Evolutionary conservation across 2,888 invertebrate genomes (phyloP), one percentile per base, ranked within the genome.

Genomic region (Cactoblastis cactorum): DNA sequence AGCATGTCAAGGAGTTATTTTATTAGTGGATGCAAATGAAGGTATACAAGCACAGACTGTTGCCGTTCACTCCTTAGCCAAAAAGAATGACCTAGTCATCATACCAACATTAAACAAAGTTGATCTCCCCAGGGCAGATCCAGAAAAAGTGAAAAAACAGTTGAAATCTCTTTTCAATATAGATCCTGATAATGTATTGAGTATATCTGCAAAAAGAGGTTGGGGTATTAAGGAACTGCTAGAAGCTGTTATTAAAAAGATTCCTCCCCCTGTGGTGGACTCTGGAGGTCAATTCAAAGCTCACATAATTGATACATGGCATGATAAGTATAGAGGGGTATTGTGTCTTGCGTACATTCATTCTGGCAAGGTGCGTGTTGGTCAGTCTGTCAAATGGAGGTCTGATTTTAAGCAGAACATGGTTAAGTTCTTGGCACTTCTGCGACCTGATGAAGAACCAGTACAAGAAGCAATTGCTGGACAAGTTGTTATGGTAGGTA

Each of bases 31-130:
- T 88, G 98, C 99, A 0, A 98, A 98, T 83, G 97, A 98, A 90
- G 96, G 96, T 6, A 94, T 98, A 1, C 97, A 98, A 88, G 98
- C 99, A 0, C 99, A 99, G 84, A 99, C 99, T 0, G 97, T 99
- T 1, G 98, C 99, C 12, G 99, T 99, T 69, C 98, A 97, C 83
- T 95, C 96, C 75, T 82, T 98, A 56, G 98, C 99, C 0, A 95
- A 95, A 80, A 93, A 93, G 48, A 93, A 93, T 59, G 93, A 97
- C 63, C 83, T 98, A 49, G 83, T 91, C 0, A 94, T 99, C 52
- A 93, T 99, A 67, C 98, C 99, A 0, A 97, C 97, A 0, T 88
- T 99, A 32, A 99, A 99, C 83, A 99, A 99, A 91, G 97, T 99
- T 51, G 99, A 99, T 78, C 90, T 99, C 50, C 96, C 97, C 63